A percentile compares a stretch with the other conserved stretches of the same genome.
phyloP scores from a whole-genome alignment of 1,140 invertebrate genomes.

The Brachionus manjavacas region DNA sequence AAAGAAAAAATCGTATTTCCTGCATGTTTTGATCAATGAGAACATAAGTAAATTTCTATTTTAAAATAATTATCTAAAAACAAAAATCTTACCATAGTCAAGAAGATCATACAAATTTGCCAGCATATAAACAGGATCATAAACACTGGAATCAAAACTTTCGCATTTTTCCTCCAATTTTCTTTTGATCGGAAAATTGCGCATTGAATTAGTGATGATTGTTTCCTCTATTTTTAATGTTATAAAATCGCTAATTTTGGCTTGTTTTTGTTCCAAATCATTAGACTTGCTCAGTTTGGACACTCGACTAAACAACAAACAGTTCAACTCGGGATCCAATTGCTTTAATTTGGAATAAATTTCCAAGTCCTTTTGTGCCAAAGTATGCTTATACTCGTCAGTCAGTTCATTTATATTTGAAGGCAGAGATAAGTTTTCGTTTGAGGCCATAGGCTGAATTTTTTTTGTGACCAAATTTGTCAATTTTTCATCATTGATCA shows the following conservation, averaged over 20 bases:
- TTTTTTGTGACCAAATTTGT: neutral
- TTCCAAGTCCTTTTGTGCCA: neutral
- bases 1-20: too few species aligned
- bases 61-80: neutral
- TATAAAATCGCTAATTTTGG: conserved; percentile 24
- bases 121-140: conserved; percentile 30
- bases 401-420: neutral
- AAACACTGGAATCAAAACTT: neutral
- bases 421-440: neutral
- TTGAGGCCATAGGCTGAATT: neutral
- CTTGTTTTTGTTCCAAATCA: neutral
- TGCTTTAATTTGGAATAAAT: neutral
- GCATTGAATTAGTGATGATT: neutral
- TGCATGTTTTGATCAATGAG: too few species aligned
- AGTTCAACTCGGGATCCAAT: neutral
- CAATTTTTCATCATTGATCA: neutral
- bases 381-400: neutral
- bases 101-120: conserved; percentile 10
- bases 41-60: too few species aligned
- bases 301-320: conserved; percentile 5
- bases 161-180: neutral
- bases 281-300: neutral
- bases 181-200: conserved; percentile 19
- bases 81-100: conserved; percentile 7
- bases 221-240: neutral